Conservation (phyloP, 64 coral and sea anemone species). For the Astreopora myriophthalma region DNA sequence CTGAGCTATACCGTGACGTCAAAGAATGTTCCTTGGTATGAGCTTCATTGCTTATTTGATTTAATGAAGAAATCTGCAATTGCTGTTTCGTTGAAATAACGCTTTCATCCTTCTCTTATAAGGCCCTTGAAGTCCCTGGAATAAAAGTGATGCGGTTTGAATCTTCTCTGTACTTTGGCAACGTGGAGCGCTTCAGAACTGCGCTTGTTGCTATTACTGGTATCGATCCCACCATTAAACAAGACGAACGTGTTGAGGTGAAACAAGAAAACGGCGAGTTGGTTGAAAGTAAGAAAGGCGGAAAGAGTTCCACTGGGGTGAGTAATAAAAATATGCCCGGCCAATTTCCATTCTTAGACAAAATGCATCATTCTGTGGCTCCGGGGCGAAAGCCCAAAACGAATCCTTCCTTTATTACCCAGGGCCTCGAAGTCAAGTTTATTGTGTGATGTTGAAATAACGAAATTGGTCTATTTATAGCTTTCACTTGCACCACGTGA, state of each 20-base stretch:
- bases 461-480: no score
- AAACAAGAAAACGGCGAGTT: not conserved
- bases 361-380: no score
- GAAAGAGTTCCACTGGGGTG: not conserved
- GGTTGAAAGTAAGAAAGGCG: not conserved
- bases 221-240: constrained; percentile 18
- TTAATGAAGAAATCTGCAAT: not conserved
- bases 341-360: no score
- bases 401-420: no score
- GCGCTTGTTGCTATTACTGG: not conserved
- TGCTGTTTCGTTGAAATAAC: not conserved
- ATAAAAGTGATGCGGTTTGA: constrained; percentile 88
- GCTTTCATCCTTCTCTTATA: not conserved
- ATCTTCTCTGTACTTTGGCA: constrained; percentile 82
- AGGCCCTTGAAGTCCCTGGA: constrained; percentile 72
- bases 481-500: no score
- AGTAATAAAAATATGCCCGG: not conserved
- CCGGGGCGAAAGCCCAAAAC: no score
- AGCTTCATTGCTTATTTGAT: not conserved
- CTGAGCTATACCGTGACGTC: constrained; percentile 80
- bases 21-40: constrained; percentile 10
- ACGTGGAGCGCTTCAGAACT: constrained; percentile 79
- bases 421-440: no score
- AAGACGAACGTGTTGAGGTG: not conserved
- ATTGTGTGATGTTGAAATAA: no score